These are phyloP conservation scores for Lasiurus cinereus DNA, from an alignment of 2,113 vertebrate species.

Conservation along the genomic window DNA sequence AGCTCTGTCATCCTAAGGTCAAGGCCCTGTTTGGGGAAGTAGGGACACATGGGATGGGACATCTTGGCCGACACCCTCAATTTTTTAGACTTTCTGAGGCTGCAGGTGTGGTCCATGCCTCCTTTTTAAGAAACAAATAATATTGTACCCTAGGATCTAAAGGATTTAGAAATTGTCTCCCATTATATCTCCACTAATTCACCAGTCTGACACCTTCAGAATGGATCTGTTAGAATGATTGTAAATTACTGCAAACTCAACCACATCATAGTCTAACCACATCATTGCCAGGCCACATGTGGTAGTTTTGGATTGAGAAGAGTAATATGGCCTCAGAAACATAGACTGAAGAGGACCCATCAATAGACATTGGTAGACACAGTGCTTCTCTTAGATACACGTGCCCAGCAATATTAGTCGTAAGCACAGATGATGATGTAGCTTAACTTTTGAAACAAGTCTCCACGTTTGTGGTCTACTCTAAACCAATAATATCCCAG, in stretches of 20 bases:
- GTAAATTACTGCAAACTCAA: background rate
- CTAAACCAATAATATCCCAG: constrained; percentile 79
- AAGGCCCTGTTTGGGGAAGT: background rate
- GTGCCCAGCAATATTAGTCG: constrained; percentile 95
- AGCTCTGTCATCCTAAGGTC: background rate
- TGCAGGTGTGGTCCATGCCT: background rate
- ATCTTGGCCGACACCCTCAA: background rate
- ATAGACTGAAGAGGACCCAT: constrained; percentile 94
- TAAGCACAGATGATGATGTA: constrained; percentile 94
- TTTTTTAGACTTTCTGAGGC: background rate
- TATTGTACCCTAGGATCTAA: background rate
- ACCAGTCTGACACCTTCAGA: background rate
- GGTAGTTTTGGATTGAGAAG: background rate
- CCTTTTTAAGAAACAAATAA: background rate
- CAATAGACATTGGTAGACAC: constrained; percentile 94
- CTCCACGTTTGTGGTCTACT: constrained; percentile 73
- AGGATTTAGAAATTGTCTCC: background rate
- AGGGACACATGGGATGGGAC: background rate
- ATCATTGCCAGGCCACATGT: background rate
- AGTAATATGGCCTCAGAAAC: background rate
- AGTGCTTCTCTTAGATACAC: constrained; percentile 93
- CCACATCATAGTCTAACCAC: background rate
- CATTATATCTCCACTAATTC: background rate
- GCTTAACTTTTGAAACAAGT: constrained; percentile 25
- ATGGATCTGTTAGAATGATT: background rate